These are phyloP conservation scores for Chrysotoxum bicinctum DNA, from an alignment of 2,888 invertebrate species.

Conservation along the genomic window DNA sequence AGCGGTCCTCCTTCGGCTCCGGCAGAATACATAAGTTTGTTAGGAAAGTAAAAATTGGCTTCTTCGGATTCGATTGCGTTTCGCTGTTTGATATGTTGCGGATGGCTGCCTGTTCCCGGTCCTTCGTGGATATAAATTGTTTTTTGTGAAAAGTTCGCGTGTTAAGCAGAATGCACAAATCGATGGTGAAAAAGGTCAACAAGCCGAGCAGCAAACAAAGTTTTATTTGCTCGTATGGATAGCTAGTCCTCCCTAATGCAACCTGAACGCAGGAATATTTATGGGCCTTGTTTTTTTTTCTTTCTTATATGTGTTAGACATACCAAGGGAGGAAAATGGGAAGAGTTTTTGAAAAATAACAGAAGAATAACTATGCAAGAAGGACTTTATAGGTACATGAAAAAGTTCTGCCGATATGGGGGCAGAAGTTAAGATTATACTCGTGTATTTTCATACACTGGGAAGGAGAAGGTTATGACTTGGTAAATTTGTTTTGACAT, in stretches of 20 bases:
- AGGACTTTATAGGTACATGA: background rate
- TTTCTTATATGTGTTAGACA: background rate
- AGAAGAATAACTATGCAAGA: background rate
- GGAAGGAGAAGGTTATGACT: constrained; percentile 47
- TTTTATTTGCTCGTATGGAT: background rate
- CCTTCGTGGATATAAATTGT: constrained; percentile 10
- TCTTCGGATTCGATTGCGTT: constrained; percentile 66
- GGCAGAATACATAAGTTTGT: constrained; percentile 42
- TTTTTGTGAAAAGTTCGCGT: constrained; percentile 65
- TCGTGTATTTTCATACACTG: too few relatives aligned
- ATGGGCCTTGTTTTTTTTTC: constrained; percentile 28
- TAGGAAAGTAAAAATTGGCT: constrained; percentile 51
- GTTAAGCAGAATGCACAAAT: constrained; percentile 6
- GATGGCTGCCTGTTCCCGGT: background rate
- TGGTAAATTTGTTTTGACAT: constrained; percentile 38
- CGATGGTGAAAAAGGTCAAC: constrained; percentile 58
- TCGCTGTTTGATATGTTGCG: constrained; percentile 30
- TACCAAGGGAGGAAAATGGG: background rate
- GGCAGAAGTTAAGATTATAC: constrained; percentile 14
- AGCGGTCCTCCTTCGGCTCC: constrained; percentile 10
- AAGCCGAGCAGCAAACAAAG: constrained; percentile 48
- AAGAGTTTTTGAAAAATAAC: constrained; percentile 2
- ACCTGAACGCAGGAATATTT: constrained; percentile 29
- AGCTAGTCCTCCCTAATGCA: constrained; percentile 11
- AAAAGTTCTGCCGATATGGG: background rate